Base-by-base conservation (phyloP, 2,888 invertebrate genomes). In the Cylindroiulus punctatus region DNA sequence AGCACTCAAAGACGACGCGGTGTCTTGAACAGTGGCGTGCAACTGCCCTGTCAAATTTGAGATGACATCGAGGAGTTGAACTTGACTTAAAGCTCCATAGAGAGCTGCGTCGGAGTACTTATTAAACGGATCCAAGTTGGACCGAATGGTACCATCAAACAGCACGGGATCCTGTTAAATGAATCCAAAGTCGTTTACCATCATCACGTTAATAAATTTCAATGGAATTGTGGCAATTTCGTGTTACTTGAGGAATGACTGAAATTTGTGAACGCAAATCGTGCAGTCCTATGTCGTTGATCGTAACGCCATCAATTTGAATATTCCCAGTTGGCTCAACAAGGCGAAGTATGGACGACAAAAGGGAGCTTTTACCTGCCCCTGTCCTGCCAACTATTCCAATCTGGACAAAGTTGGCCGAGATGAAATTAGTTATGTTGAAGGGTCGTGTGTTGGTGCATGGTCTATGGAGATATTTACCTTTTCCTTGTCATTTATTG, bases 301-400 rank as follows among this genome's bases (percentile, higher is more conserved):
- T 91, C 87, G 91, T 89, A 2, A 95, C 92, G 0, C 93, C 94
- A 91, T 98, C 98, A 88, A 98, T 96, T 86, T 93, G 90, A 76
- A 98, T 94, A 40, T 93, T 92, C 0, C 98, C 98, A 86, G 94
- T 94, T 32, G 95, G 93, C 88, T 94, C 94, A 12, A 95, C 94
- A 88, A 98, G 90, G 87, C 97, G 95, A 91, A 96, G 97, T 86
- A 97, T 91, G 0, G 95, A 95, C 0, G 95, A 93, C 88, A 95
- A 94, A 81, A 95, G 91, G 0, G 95, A 94, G 0, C 94, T 94
- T 89, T 95, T 94, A 0, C 94, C 94, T 0, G 94, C 94, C 0
- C 94, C 94, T 0, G 94, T 94, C 88, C 94, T 89, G 0, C 94
- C 94, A 3, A 94, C 94, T 57, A 94, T 93, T 0, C 94, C 94